Evolutionary conservation across 1,140 invertebrate genomes (phyloP), one percentile per base, ranked within the genome.

Genomic region (Parapsyche elsis): DNA sequence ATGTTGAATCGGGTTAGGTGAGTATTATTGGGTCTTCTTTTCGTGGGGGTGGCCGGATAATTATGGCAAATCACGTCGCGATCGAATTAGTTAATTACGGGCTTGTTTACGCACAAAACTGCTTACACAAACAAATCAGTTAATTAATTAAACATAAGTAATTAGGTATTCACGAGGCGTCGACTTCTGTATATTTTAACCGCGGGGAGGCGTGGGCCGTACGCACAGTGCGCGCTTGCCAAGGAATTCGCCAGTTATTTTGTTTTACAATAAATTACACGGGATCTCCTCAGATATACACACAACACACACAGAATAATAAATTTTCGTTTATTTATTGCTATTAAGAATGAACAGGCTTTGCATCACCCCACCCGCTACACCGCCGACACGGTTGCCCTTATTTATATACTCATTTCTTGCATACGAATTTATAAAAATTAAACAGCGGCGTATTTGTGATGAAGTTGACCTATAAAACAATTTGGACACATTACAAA

Each of bases 241-340:
- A 71, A 78, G 77, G 70, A 46, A 76, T 75, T 30, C 80, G 61
- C 44, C 26, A 73, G 77, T 46, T 79, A 79, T 79, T 81, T 76
- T 79, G 77, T 81, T 79, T 79, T 45, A 81, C 77, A 79, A 81
- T 81, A 81, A 81, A 81, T 81, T 76, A 81, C 45, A 79, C 59
- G 70, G 76, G 59, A 79, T 79, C 61, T 67, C 76, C 49, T 79
- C 70, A 79, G 61, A 79, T 81, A 76, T 53, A 79, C 38, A 75
- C 23, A 26, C 12, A 53, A 59, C 74, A 44, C 53, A 24, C 53
- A 30, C 19, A 26, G 77, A 81, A 79, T 75, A 76, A 81, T 81
- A 79, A 71, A 81, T 79, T 79, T 79, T 64, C 80, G 12, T 10
- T 74, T 81, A 79, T 79, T 79, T 81, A 81, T 81, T 71, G 71